Percentiles rank a stretch among this genome's conserved stretches.
Conservation (phyloP, 2,797 vertebrate genomes). For the Aeoliscus strigatus region DNA sequence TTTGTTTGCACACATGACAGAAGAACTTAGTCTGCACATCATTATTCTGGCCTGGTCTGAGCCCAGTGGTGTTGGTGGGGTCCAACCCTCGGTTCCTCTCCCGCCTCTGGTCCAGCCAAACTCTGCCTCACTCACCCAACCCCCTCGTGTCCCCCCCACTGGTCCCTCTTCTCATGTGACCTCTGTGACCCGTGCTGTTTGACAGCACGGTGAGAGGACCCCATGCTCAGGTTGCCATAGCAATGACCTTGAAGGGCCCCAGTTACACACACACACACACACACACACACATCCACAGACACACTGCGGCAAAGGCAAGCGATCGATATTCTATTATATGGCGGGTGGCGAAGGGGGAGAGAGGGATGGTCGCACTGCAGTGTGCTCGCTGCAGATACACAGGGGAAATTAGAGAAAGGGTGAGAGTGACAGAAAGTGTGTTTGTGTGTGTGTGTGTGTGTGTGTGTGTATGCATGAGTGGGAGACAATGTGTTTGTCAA, state of each 20-base stretch:
- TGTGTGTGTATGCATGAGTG: constrained; percentile 21
- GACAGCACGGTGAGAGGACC: constrained; percentile 63
- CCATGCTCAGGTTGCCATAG: constrained; percentile 74
- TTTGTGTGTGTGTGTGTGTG: constrained; percentile 27
- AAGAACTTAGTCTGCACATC: constrained; percentile 20
- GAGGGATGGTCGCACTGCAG: constrained; percentile 68
- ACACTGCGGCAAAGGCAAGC: constrained; percentile 74
- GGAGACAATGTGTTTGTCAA: constrained; percentile 43
- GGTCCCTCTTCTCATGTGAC: constrained; percentile 56
- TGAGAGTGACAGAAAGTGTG: constrained; percentile 54
- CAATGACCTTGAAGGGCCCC: constrained; percentile 76
- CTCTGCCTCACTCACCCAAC: constrained; percentile 43
- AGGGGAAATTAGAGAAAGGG: constrained; percentile 64
- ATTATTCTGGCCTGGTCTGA: constrained; percentile 40
- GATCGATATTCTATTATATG: constrained; percentile 83
- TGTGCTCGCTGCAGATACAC: constrained; percentile 69
- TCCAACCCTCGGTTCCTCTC: constrained; percentile 30
- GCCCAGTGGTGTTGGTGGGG: constrained; percentile 37
- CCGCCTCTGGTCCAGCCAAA: constrained; percentile 29
- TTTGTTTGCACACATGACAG: constrained; percentile 9
- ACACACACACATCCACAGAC: constrained; percentile 28
- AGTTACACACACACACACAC: constrained; percentile 42
- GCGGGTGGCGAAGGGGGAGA: constrained; percentile 55
- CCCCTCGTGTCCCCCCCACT: constrained; percentile 33
- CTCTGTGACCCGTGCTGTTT: constrained; percentile 64